Evolutionary conservation across 2,888 invertebrate genomes (phyloP).

Genomic region (Drosophila prostipennis): DNA sequence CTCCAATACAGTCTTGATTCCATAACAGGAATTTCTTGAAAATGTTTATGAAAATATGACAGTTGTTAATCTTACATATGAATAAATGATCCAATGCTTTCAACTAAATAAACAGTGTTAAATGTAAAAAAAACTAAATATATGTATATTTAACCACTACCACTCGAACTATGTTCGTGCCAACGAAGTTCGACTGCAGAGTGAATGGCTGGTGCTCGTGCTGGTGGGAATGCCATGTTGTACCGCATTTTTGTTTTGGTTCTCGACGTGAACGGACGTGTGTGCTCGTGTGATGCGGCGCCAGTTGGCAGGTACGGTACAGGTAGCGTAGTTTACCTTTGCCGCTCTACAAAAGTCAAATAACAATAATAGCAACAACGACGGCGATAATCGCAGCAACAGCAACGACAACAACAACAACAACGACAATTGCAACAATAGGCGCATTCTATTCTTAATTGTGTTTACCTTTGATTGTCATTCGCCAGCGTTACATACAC

Average conservation of each 20-base stretch:
- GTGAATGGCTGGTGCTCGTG: too few species aligned
- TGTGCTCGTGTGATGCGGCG: conserved; percentile 58
- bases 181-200: too few species aligned
- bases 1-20: too few species aligned
- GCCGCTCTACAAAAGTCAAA: conserved; percentile 24
- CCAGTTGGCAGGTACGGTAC: conserved; percentile 52
- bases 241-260: conserved; percentile 26
- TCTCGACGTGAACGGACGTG: conserved; percentile 67
- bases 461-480: conserved; percentile 51
- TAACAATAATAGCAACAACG: conserved; percentile 16
- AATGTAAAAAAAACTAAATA: too few species aligned
- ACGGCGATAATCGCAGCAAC: conserved; percentile 13
- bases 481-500: conserved; percentile 18
- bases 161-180: too few species aligned
- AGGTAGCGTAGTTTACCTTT: conserved; percentile 60
- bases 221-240: neutral
- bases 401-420: neutral
- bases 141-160: too few species aligned
- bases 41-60: too few species aligned
- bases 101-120: too few species aligned
- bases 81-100: too few species aligned
- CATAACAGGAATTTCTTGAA: too few species aligned
- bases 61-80: too few species aligned
- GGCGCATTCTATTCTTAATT: conserved; percentile 56
- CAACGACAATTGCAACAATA: conserved; percentile 46